Percentiles rank a stretch among this genome's conserved stretches.
phyloP scores from a whole-genome alignment of 2,888 invertebrate genomes.

The Choristoneura rosaceana region DNA sequence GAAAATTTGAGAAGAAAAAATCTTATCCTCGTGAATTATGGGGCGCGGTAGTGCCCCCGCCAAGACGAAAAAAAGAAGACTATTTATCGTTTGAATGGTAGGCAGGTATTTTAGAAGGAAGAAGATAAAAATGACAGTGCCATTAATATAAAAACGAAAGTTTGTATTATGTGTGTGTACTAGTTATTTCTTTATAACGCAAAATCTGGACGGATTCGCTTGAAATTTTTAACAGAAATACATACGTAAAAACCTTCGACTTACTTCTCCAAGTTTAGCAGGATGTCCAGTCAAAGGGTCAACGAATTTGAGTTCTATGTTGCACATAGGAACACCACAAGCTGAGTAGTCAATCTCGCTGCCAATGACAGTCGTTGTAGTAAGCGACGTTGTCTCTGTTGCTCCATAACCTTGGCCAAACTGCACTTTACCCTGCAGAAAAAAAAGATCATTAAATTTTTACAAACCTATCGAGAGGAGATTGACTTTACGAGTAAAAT shows the following conservation, averaged over 20 bases:
- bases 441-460: neutral
- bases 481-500: too few species aligned
- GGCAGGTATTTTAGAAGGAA: too few species aligned
- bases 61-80: too few species aligned
- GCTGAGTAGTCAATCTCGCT: conserved; percentile 64
- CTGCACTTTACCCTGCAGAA: conserved; percentile 63
- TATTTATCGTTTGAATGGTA: too few species aligned
- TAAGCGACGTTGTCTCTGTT: conserved; percentile 73
- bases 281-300: conserved; percentile 67
- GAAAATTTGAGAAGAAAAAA: too few species aligned
- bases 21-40: too few species aligned
- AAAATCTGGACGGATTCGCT: too few species aligned
- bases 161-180: too few species aligned
- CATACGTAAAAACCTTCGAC: conserved; percentile 34
- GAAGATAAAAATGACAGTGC: too few species aligned
- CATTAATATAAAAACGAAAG: too few species aligned
- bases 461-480: neutral
- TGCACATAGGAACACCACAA: conserved; percentile 69
- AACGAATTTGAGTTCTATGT: conserved; percentile 65
- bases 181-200: too few species aligned
- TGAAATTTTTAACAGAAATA: neutral
- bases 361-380: conserved; percentile 61
- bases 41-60: too few species aligned
- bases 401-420: conserved; percentile 78
- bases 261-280: conserved; percentile 72